Percentiles rank a stretch among this genome's conserved stretches.
Conservation (phyloP, 2,888 invertebrate genomes). For the Allophyes oxyacanthae region DNA sequence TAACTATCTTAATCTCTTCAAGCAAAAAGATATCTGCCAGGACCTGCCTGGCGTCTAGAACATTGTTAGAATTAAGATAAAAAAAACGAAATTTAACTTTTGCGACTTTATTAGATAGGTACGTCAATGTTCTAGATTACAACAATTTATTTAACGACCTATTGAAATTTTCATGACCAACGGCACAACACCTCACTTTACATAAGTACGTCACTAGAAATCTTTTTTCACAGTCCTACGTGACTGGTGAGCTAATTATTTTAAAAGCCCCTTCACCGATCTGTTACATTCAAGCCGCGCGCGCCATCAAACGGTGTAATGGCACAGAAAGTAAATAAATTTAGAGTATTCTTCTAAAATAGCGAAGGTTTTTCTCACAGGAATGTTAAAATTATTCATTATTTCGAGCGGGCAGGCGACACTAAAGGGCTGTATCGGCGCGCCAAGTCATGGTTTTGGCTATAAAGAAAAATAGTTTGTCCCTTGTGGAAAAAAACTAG, state of each 20-base stretch:
- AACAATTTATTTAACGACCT: conserved; percentile 4
- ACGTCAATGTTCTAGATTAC: no score
- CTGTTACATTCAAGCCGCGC: conserved; percentile 45
- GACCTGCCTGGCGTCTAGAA: no score
- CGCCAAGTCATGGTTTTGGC: background rate
- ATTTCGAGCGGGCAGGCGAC: conserved; percentile 26
- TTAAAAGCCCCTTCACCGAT: conserved; percentile 25
- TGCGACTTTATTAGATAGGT: no score
- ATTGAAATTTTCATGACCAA: conserved; percentile 20
- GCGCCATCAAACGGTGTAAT: conserved; percentile 60
- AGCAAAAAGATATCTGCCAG: no score
- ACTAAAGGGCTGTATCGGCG: conserved; percentile 11
- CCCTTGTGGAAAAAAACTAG: no score
- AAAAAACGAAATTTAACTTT: no score
- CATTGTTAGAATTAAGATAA: no score
- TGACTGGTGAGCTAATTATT: conserved; percentile 51
- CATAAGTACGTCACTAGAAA: conserved; percentile 27
- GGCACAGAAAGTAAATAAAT: conserved; percentile 63
- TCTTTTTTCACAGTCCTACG: conserved; percentile 43
- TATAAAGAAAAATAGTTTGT: conserved; percentile 8
- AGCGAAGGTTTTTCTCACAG: conserved; percentile 28
- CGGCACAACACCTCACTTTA: conserved; percentile 10
- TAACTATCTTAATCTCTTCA: no score
- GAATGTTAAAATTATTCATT: conserved; percentile 48
- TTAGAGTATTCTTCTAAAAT: conserved; percentile 40